Percentiles rank a stretch among this genome's conserved stretches.
These are phyloP conservation scores for Heliconius hewitsoni DNA, from an alignment of 1,140 invertebrate genomes.

Conservation along the genomic window DNA sequence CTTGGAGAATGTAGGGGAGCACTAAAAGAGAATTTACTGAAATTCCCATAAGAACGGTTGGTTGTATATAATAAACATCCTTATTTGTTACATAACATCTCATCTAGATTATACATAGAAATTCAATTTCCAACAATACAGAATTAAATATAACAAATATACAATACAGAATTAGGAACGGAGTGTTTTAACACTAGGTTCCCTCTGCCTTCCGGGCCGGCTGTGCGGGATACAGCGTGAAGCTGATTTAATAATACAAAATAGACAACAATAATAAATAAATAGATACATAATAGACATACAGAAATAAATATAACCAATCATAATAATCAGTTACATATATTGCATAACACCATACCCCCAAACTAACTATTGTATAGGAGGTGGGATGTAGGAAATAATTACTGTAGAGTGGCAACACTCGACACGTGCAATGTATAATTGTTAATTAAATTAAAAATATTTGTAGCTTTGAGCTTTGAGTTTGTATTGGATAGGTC, in stretches of 20 bases:
- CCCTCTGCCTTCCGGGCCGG: too few species aligned
- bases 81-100: too few species aligned
- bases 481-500: conserved; percentile 26
- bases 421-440: conserved; percentile 60
- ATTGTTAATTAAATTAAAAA: conserved; percentile 61
- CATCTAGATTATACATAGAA: too few species aligned
- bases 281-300: background rate
- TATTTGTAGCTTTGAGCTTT: conserved; percentile 29
- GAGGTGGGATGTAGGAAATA: conserved; percentile 67
- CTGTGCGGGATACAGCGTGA: too few species aligned
- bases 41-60: too few species aligned
- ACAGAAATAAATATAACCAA: background rate
- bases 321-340: background rate
- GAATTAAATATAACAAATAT: background rate
- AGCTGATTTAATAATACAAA: too few species aligned
- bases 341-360: conserved; percentile 15
- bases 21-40: too few species aligned
- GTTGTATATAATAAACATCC: too few species aligned
- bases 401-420: conserved; percentile 75
- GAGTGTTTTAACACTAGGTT: too few species aligned
- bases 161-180: background rate
- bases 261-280: too few species aligned
- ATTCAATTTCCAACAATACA: too few species aligned
- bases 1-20: too few species aligned
- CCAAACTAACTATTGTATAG: conserved; percentile 49